phyloP scores from a whole-genome alignment of 1,140 invertebrate species.

The Agraylea sexmaculata region DNA sequence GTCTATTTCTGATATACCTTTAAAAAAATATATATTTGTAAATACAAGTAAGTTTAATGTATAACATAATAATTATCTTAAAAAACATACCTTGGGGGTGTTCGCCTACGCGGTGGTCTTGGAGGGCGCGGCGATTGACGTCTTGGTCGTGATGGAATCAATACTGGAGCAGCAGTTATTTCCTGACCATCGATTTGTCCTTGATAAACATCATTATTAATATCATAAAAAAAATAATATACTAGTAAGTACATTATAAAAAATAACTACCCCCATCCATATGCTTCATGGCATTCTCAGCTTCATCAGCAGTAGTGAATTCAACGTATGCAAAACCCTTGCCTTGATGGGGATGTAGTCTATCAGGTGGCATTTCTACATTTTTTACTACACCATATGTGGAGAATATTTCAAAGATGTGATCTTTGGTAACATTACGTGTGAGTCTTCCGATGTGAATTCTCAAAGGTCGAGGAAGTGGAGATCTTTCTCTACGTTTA shows the following conservation, averaged over 20 bases:
- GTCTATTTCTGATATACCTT: constrained; percentile 32
- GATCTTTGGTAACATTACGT: constrained; percentile 85
- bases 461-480: constrained; percentile 75
- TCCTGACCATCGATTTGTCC: constrained; percentile 85
- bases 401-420: constrained; percentile 90
- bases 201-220: constrained; percentile 24
- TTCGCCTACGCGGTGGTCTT: constrained; percentile 48
- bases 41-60: neutral
- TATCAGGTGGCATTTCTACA: constrained; percentile 81
- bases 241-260: constrained; percentile 9
- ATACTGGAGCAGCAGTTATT: constrained; percentile 83
- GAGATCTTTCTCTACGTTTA: constrained; percentile 64
- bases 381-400: constrained; percentile 83
- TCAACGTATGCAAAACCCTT: constrained; percentile 92
- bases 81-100: constrained; percentile 37
- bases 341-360: constrained; percentile 72
- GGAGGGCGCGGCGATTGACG: constrained; percentile 51
- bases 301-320: constrained; percentile 86
- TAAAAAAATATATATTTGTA: constrained; percentile 1
- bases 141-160: constrained; percentile 61
- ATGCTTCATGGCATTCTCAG: constrained; percentile 96
- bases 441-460: constrained; percentile 89
- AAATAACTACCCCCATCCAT: constrained; percentile 83
- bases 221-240: neutral
- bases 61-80: no score